A percentile compares a stretch with the other conserved stretches of the same genome.
Conservation (phyloP, 2,797 vertebrate species). For the Erethizon dorsatum region DNA sequence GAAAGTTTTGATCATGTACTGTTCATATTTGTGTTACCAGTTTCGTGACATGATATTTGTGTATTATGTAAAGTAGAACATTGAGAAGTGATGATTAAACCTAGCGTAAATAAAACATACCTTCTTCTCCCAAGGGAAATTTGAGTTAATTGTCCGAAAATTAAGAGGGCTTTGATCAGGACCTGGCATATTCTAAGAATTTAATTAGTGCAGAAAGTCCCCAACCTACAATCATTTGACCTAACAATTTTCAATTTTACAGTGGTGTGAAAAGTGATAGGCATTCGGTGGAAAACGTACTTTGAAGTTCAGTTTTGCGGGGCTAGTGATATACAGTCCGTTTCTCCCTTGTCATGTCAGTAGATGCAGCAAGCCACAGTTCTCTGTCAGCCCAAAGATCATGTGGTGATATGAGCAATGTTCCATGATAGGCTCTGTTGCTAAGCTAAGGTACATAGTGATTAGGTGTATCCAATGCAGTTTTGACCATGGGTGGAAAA, state of each 20-base stretch:
- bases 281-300: neutral
- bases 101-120: neutral
- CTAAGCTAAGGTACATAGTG: neutral
- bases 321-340: accelerated
- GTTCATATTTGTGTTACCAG: neutral
- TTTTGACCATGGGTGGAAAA: neutral
- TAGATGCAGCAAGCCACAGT: no score
- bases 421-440: neutral
- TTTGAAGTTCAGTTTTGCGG: neutral
- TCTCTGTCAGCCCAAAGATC: no score
- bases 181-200: neutral
- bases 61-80: neutral
- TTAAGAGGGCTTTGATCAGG: neutral
- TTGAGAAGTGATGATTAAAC: neutral
- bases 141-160: neutral
- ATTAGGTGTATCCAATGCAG: no score
- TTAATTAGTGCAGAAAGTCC: neutral
- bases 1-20: neutral
- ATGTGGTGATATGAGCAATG: neutral
- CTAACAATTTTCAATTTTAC: neutral
- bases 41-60: neutral
- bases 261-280: neutral
- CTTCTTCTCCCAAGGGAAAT: neutral
- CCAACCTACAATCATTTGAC: neutral
- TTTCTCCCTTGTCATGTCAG: neutral